Base-by-base conservation (phyloP, 2,797 vertebrate genomes). In the Pangasius sanitwongsei region DNA sequence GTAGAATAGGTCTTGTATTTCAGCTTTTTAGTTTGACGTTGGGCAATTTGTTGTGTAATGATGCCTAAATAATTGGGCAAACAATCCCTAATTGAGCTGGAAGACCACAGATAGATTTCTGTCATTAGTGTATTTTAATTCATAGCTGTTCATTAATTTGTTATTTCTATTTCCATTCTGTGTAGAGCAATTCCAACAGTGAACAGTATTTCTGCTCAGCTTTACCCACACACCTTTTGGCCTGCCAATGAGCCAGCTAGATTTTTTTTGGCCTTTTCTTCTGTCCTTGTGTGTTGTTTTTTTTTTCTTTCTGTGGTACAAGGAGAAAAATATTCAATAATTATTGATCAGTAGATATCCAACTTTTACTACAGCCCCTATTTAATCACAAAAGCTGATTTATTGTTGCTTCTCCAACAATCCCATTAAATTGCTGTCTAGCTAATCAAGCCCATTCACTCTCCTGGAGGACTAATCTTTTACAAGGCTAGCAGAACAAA, bases 301-400 rank as follows among this genome's bases (percentile, higher is more conserved):
- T 75, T 88, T 83, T 34, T 75, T n/a, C 86, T 88, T 87, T 90
- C 16, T 89, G 87, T 89, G 92, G 92, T 93, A 94, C 94, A 93
- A 95, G 95, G 94, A 91, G 91, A 94, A 89, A 95, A 95, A 95
- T 95, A 96, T 96, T 96, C 96, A 95, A 96, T 96, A 96, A 92
- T 94, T 96, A 97, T 97, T 96, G 96, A 97, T 96, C 94, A 94
- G 89, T 92, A 93, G 94, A 94, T 91, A 90, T 94, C 92, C 93
- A 95, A 96, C 94, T 96, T 97, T 97, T 96, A 96, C 96, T 96
- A 95, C 95, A 94, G 95, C 94, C 94, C 94, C 96, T 95, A 96
- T 97, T 97, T 96, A 96, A 97, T 96, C 96, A 96, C 95, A 96
- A 96, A 97, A 96, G 96, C 96, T 96, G 96, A 96, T 97, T 97